phyloP scores from a whole-genome alignment of 1,140 invertebrate species.

The Melanaphis sacchari region DNA sequence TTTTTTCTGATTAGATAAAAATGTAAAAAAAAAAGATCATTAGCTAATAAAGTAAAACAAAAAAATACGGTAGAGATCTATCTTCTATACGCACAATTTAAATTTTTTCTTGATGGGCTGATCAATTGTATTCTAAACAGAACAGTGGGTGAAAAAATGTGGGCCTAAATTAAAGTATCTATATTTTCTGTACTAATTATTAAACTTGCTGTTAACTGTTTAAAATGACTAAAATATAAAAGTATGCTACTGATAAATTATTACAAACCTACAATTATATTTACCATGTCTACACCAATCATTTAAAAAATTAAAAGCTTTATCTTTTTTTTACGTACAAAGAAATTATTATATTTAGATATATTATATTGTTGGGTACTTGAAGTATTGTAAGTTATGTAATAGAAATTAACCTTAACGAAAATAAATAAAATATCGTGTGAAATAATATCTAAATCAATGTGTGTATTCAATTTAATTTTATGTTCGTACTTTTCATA shows the following conservation, averaged over 20 bases:
- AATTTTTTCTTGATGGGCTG: not conserved
- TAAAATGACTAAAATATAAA: not conserved
- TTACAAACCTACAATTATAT: not conserved
- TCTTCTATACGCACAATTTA: not conserved
- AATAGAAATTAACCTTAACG: not conserved
- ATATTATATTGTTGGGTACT: not conserved
- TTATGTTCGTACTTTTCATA: slow-evolving; percentile 34
- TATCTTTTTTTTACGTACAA: not conserved
- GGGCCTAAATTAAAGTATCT: not conserved
- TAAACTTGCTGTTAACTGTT: not conserved
- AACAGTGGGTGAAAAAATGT: not conserved
- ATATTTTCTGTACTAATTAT: not conserved
- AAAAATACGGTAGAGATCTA: not conserved
- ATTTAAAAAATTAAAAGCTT: not conserved
- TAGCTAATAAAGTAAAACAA: not conserved
- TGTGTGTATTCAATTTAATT: not conserved
- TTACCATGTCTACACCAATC: not conserved
- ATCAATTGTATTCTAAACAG: not conserved
- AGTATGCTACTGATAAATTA: not conserved
- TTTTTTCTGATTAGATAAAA: not conserved
- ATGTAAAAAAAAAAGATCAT: not conserved
- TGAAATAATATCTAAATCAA: not conserved
- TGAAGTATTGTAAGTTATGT: not conserved
- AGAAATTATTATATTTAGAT: not conserved
- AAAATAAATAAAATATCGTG: not conserved